Conservation (phyloP, 2,113 vertebrate genomes). For the Malurus alboscapulatus region DNA sequence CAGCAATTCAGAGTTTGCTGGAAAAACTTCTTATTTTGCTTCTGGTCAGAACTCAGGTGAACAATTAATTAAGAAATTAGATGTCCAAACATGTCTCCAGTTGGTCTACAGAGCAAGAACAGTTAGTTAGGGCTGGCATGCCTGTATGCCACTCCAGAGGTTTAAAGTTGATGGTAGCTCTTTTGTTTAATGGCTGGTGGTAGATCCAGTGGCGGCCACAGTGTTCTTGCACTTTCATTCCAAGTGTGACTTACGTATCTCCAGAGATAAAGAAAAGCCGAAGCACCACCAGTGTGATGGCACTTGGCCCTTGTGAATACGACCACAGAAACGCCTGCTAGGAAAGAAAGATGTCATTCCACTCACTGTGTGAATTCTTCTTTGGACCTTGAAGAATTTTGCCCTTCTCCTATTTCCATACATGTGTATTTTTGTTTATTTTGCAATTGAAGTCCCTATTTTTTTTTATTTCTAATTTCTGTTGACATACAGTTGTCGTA, state of each 20-base stretch:
- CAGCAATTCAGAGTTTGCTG: conserved; percentile 45
- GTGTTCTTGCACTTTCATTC: background rate
- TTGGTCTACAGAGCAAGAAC: background rate
- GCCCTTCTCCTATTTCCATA: background rate
- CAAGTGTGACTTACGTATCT: background rate
- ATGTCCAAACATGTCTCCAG: background rate
- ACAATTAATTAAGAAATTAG: conserved; percentile 12
- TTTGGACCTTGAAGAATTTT: background rate
- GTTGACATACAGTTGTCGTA: fast-evolving
- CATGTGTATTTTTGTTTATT: background rate
- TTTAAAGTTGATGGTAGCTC: background rate
- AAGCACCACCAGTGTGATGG: background rate
- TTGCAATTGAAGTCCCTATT: background rate
- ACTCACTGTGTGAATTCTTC: background rate
- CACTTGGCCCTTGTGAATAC: background rate
- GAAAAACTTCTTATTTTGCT: conserved; percentile 17
- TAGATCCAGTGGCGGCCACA: background rate
- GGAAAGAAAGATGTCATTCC: background rate
- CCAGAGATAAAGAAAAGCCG: background rate
- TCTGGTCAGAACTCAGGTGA: background rate
- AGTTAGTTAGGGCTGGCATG: background rate
- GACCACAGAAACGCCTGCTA: background rate
- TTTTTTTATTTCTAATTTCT: background rate
- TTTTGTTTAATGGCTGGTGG: background rate
- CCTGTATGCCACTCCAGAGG: background rate